Evolutionary conservation across 2,797 vertebrate genomes (phyloP).

Genomic region (Trichosurus vulpecula): DNA sequence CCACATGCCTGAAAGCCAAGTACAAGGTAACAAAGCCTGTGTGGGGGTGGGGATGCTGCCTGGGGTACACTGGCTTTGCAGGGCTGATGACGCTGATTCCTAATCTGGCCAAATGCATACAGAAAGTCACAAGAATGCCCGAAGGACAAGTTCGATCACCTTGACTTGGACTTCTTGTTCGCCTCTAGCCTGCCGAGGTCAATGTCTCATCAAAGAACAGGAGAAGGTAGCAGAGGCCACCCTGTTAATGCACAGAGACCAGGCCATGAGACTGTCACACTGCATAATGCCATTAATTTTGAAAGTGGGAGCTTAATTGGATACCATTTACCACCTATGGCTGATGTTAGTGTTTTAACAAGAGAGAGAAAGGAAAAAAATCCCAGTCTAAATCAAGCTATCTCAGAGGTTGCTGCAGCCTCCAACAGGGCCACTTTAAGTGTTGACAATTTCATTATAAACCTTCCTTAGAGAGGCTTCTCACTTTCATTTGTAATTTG

Average conservation of each 20-base stretch:
- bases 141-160: neutral
- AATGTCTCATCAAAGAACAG: constrained; percentile 7
- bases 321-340: constrained; percentile 48
- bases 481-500: constrained; percentile 67
- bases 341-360: constrained; percentile 30
- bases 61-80: no score
- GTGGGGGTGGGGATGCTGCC: accelerated
- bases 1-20: neutral
- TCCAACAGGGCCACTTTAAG: constrained; percentile 63
- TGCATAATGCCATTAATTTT: constrained; percentile 58
- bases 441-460: constrained; percentile 51
- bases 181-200: constrained; percentile 4
- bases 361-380: constrained; percentile 21
- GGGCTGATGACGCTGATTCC: neutral
- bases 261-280: constrained; percentile 27
- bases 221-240: neutral
- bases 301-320: constrained; percentile 56
- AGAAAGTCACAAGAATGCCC: neutral
- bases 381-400: neutral
- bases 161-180: neutral
- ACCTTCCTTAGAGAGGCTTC: constrained; percentile 45
- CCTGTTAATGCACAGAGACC: constrained; percentile 39
- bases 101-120: neutral
- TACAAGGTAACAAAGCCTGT: neutral
- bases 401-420: constrained; percentile 43